Conservation (phyloP, 2,888 invertebrate genomes). For the Nomada ruficornis region DNA sequence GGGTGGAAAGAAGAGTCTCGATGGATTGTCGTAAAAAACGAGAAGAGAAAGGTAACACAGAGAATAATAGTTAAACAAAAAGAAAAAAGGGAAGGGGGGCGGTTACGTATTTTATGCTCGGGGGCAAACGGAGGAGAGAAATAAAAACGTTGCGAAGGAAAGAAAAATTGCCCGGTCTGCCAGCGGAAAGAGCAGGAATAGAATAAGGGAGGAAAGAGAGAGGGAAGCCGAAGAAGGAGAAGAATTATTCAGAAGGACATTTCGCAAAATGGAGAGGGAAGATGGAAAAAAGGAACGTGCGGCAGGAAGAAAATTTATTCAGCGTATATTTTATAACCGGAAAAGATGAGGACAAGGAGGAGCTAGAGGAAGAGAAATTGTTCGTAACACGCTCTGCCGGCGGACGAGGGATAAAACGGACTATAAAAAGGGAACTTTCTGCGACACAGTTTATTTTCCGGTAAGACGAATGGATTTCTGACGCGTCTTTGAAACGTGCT, state of each 20-base stretch:
- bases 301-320: neutral
- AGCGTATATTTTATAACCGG: neutral
- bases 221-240: slow-evolving; percentile 7
- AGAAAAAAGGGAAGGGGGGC: neutral
- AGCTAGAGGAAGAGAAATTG: neutral
- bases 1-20: slow-evolving; percentile 29
- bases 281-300: neutral
- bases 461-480: neutral
- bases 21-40: slow-evolving; percentile 26
- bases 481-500: neutral
- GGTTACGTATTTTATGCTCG: slow-evolving; percentile 25
- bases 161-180: slow-evolving; percentile 39
- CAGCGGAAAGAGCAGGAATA: neutral
- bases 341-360: neutral
- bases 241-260: slow-evolving; percentile 8
- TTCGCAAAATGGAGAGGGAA: neutral
- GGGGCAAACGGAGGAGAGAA: slow-evolving; percentile 40
- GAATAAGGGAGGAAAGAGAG: no score
- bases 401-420: neutral
- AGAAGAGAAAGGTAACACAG: slow-evolving; percentile 30
- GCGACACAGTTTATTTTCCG: neutral
- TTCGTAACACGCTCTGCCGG: no score
- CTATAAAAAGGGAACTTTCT: neutral
- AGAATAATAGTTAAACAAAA: slow-evolving; percentile 38
- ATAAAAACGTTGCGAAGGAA: slow-evolving; percentile 30